Conservation (phyloP, 2,888 invertebrate genomes). For the Sphaeridia pumilis region DNA sequence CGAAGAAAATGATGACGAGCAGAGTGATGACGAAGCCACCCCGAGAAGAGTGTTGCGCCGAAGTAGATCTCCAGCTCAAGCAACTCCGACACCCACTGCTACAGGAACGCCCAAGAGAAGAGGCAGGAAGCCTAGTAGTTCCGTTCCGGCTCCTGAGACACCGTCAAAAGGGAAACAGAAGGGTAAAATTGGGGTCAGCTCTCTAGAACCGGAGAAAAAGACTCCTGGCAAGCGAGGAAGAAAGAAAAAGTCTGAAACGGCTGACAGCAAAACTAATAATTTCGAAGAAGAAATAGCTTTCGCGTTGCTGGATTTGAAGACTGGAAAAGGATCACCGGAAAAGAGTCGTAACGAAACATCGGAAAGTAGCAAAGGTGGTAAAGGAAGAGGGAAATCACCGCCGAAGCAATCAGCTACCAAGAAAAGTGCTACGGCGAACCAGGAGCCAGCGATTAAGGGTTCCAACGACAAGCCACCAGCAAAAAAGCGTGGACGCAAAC, state of each 20-base stretch:
- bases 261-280: background rate
- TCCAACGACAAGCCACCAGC: background rate
- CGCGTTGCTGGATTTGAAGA: slow-evolving; percentile 12
- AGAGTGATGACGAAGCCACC: background rate
- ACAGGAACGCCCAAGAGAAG: background rate
- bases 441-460: background rate
- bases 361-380: background rate
- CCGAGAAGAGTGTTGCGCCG: background rate
- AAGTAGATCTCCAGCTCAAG: slow-evolving; percentile 9
- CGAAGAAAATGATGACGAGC: background rate
- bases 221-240: background rate
- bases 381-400: background rate
- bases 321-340: slow-evolving; percentile 13
- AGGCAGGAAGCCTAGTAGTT: background rate
- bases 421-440: background rate
- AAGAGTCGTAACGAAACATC: background rate
- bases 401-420: background rate
- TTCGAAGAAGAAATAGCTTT: slow-evolving; percentile 15
- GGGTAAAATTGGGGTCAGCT: background rate
- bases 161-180: background rate
- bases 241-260: background rate
- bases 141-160: background rate
- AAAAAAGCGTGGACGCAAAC: background rate
- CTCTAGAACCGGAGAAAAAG: background rate
- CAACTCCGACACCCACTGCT: background rate